A percentile compares a stretch with the other conserved stretches of the same genome.
These are phyloP conservation scores for Schizothorax lantsangensis DNA, from an alignment of 2,797 vertebrate genomes.

Conservation along the genomic window DNA sequence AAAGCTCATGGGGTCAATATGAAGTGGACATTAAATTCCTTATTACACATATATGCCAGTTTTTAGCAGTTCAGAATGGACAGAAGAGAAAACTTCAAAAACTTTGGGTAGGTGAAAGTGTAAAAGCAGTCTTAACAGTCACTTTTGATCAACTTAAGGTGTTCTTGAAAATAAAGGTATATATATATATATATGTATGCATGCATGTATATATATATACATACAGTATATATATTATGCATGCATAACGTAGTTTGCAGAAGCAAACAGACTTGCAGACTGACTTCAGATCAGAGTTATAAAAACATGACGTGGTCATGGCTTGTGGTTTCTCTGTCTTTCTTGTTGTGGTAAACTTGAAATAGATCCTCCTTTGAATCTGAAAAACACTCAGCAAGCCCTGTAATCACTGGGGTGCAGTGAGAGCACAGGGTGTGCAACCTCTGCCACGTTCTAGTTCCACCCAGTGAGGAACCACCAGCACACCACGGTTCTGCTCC, in stretches of 20 bases:
- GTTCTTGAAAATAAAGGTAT: not conserved
- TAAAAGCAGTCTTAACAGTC: not conserved
- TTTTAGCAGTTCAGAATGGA: not conserved
- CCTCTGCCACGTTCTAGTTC: conserved; percentile 23
- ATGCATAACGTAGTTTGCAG: not conserved
- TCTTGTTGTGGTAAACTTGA: conserved; percentile 37
- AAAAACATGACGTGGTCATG: conserved; percentile 3
- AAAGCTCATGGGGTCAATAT: conserved; percentile 29
- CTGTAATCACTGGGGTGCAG: conserved; percentile 42
- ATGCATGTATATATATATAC: no score
- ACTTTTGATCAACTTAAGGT: not conserved
- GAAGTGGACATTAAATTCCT: not conserved
- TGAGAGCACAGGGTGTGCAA: not conserved
- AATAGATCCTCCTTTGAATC: conserved; percentile 34
- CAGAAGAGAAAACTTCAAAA: not conserved
- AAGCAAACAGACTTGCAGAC: not conserved
- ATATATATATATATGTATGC: no score
- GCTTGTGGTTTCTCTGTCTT: conserved; percentile 39
- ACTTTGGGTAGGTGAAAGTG: not conserved
- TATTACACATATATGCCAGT: not conserved
- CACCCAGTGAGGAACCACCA: conserved; percentile 23
- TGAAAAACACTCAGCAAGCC: conserved; percentile 4
- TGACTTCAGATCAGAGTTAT: conserved; percentile 40
- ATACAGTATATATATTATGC: no score
- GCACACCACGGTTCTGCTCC: conserved; percentile 7